Conservation (phyloP, 1,140 invertebrate species). For the Rhopalosiphum maidis region DNA sequence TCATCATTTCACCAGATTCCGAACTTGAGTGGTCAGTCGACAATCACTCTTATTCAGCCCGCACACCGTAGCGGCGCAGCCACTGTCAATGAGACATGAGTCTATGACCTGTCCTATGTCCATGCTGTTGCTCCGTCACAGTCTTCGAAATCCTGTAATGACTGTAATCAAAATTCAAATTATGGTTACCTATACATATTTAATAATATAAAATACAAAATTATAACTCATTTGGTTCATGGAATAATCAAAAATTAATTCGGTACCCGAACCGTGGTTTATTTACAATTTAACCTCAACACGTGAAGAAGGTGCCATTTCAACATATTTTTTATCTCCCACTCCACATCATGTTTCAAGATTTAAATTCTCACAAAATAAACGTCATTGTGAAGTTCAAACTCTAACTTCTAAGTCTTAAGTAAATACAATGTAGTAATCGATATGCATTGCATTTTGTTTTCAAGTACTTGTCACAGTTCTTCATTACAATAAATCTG, state of each 20-base stretch:
- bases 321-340: conserved; percentile 25
- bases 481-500: not conserved
- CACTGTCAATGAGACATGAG: no score
- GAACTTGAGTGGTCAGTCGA: no score
- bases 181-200: no score
- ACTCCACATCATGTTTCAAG: not conserved
- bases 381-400: conserved; percentile 23
- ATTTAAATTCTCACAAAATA: conserved; percentile 40
- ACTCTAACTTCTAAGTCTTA: not conserved
- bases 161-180: no score
- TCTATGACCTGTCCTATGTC: no score
- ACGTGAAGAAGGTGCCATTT: conserved; percentile 38
- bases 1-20: no score
- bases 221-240: not conserved
- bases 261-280: not conserved
- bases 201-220: no score
- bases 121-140: no score
- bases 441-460: not conserved
- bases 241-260: conserved; percentile 33
- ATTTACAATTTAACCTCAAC: conserved; percentile 43
- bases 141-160: no score
- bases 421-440: not conserved
- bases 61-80: no score
- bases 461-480: not conserved
- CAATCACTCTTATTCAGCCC: no score